A percentile compares a stretch with the other conserved stretches of the same genome.
phyloP scores from a whole-genome alignment of 2,113 vertebrate species.

The Bubalus kerabau region DNA sequence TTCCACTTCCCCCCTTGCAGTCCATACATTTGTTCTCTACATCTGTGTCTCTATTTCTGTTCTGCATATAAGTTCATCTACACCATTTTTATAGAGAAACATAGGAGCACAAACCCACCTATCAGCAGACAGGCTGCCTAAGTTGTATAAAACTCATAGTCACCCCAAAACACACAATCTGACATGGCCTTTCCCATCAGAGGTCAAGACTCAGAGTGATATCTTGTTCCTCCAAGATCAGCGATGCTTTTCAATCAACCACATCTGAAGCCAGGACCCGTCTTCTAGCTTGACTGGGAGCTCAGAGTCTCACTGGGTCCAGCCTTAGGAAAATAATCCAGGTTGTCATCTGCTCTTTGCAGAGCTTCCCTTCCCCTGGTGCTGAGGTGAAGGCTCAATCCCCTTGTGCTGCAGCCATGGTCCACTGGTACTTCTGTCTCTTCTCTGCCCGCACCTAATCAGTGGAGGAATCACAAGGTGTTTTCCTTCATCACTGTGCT shows the following conservation, averaged over 20 bases:
- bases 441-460: not conserved
- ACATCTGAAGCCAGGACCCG: not conserved
- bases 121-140: not conserved
- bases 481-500: not conserved
- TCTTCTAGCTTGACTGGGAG: not conserved
- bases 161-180: not conserved
- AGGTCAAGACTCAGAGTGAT: not conserved
- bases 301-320: not conserved
- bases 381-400: not conserved
- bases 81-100: not conserved
- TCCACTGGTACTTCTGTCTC: not conserved
- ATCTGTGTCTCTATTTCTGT: not conserved
- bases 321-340: not conserved
- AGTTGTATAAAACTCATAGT: not conserved
- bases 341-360: not conserved
- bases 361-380: not conserved
- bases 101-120: not conserved
- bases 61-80: not conserved
- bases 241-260: not conserved
- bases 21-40: not conserved
- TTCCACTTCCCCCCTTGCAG: not conserved
- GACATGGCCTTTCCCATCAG: not conserved
- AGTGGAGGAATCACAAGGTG: not conserved
- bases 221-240: not conserved
- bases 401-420: not conserved